These are phyloP conservation scores for Tursiops truncatus DNA, from an alignment of 2,113 vertebrate species.

Conservation along the genomic window DNA sequence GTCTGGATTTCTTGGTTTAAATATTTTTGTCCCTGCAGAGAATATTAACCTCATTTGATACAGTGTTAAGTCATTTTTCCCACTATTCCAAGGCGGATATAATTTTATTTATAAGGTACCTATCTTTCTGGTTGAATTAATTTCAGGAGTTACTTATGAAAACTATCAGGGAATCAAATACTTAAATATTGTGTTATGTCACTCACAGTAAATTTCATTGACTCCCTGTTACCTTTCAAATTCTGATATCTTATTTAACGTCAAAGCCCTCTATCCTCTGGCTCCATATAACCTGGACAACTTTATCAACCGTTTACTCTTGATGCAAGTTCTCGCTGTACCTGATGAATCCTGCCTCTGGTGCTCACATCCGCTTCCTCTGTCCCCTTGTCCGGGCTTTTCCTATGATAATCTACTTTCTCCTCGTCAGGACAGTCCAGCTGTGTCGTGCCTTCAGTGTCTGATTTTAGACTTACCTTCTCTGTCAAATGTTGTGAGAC, in stretches of 20 bases:
- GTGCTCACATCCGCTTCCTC: neutral
- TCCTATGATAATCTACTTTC: neutral
- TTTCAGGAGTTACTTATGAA: slow-evolving; percentile 15
- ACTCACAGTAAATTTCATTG: neutral
- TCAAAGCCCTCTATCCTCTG: neutral
- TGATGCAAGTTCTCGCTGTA: neutral
- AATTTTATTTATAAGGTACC: slow-evolving; percentile 17
- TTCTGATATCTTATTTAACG: neutral
- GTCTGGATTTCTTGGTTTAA: neutral
- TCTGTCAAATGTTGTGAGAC: neutral
- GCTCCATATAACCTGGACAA: neutral
- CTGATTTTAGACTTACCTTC: neutral
- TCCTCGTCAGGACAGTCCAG: neutral
- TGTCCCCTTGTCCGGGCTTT: neutral
- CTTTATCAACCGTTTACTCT: neutral
- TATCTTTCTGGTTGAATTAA: slow-evolving; percentile 23
- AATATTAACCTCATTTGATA: slow-evolving; percentile 46
- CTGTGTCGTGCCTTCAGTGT: neutral
- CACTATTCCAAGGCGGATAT: neutral
- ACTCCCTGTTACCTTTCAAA: neutral
- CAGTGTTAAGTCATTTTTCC: neutral
- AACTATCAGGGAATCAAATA: neutral
- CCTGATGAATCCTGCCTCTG: neutral
- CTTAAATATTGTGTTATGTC: neutral
- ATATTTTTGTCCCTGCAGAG: neutral